phyloP scores from a whole-genome alignment of 1,140 invertebrate species.

The Zaprionus kolodkinae region DNA sequence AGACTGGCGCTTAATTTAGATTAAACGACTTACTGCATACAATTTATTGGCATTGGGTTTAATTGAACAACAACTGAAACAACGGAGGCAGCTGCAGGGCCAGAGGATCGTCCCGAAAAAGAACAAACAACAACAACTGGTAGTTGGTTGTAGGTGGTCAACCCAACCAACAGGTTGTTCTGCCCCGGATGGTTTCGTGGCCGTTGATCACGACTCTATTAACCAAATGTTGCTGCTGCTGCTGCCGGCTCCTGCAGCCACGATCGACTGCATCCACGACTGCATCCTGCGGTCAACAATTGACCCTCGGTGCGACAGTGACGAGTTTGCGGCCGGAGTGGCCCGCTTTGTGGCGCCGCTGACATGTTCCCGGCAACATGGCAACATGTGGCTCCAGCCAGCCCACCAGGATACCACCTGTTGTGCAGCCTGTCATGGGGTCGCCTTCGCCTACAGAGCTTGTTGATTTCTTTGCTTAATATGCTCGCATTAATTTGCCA shows the following conservation, averaged over 20 bases:
- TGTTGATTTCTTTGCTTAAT: conserved; percentile 58
- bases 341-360: conserved; percentile 40
- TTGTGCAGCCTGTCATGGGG: conserved; percentile 53
- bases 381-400: conserved; percentile 53
- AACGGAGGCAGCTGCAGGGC: conserved; percentile 9
- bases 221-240: conserved; percentile 9
- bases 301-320: conserved; percentile 56
- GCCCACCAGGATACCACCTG: conserved; percentile 63
- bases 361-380: conserved; percentile 51
- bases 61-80: conserved; percentile 69
- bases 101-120: conserved; percentile 32
- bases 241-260: conserved; percentile 1
- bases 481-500: conserved; percentile 47
- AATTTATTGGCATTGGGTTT: conserved; percentile 81
- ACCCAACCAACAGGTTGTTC: conserved; percentile 18
- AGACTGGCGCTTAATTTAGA: conserved; percentile 75
- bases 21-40: conserved; percentile 78
- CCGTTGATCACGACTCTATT: conserved; percentile 77
- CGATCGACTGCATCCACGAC: conserved; percentile 1
- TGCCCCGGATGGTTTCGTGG: conserved; percentile 51
- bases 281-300: conserved; percentile 41
- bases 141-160: conserved; percentile 72
- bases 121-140: conserved; percentile 28
- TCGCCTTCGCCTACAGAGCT: conserved; percentile 33
- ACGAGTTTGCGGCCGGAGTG: conserved; percentile 54